These are phyloP conservation scores for Chrysina gloriosa DNA, from an alignment of 2,888 invertebrate genomes.

Conservation along the genomic window DNA sequence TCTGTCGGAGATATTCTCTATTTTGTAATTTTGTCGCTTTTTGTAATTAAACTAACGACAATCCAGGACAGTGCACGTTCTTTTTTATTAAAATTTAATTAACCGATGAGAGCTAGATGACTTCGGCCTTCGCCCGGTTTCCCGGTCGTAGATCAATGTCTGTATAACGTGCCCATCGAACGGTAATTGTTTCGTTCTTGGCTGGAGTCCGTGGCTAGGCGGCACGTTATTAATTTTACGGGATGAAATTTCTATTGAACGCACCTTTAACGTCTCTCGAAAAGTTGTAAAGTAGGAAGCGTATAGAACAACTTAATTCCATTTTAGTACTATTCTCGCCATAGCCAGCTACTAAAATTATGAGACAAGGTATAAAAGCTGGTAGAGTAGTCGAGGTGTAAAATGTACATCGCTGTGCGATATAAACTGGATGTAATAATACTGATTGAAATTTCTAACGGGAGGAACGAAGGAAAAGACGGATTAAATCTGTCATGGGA, in stretches of 20 bases:
- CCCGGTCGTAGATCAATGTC: background rate
- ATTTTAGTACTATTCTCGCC: background rate
- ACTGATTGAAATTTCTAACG: too few relatives aligned
- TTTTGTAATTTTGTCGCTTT: too few relatives aligned
- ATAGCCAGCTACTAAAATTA: background rate
- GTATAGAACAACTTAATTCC: background rate
- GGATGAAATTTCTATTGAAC: slow-evolving; percentile 6
- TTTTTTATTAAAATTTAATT: slow-evolving; percentile 1
- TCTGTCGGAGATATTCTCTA: too few relatives aligned
- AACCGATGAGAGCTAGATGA: background rate
- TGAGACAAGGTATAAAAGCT: background rate
- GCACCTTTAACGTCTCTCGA: background rate
- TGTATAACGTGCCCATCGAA: background rate
- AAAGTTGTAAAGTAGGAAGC: background rate
- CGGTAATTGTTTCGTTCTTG: background rate
- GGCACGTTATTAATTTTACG: slow-evolving; percentile 5
- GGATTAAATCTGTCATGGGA: too few relatives aligned
- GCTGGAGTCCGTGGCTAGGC: background rate
- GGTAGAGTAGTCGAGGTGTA: background rate
- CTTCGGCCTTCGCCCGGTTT: background rate
- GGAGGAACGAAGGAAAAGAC: too few relatives aligned
- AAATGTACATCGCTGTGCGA: background rate
- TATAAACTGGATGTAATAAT: background rate
- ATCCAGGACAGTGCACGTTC: too few relatives aligned
- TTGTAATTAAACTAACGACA: background rate